Evolutionary conservation across 2,797 vertebrate species (phyloP), one percentile per base, ranked within the genome.

Genomic region (Xenopus petersii): DNA sequence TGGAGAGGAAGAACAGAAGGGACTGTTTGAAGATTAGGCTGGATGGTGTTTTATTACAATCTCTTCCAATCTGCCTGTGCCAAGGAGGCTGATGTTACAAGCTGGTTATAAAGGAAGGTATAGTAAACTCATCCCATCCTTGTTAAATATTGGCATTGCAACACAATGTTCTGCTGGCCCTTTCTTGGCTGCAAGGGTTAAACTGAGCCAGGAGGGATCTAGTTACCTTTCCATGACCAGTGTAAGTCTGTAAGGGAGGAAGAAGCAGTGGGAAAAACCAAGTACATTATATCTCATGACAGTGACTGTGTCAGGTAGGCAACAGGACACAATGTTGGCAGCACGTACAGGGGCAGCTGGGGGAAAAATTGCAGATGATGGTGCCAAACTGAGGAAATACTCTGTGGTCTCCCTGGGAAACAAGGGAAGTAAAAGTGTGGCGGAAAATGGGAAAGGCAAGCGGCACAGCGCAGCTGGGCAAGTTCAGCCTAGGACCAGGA

Each of bases 181-280:
- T 71, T 65, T 74, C 77, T 84, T 83, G 82, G 81, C 82, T 81
- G 82, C 82, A 86, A 81, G 87, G 85, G 71, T 78, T 80, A 80
- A 77, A 82, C 82, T 88, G 87, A 85, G 84, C 82, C 81, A 85
- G 60, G 76, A 59, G 79, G 78, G 92, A 93, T 99, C 96, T 81
- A 81, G 86, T 98, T 98, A 97, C 97, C 94, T 90, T 84, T 82
- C 75, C 83, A 79, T 3, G 84, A 75, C 80, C 82, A 73, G 85
- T 86, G 82, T 82, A 86, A 91, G 92, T 90, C 91, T 94, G 90
- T 92, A 93, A 93, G 84, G 77, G 80, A 87, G 81, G 86, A 81
- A 79, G 64, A 75, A 15, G 66, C 62, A 12, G 76, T 74, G 73
- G 83, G 70, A 56, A 55, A 79, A 82, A 88, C 86, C 87, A 76